Evolutionary conservation across 1,140 invertebrate genomes (phyloP).

Genomic region (Trachymyrmex septentrionalis): DNA sequence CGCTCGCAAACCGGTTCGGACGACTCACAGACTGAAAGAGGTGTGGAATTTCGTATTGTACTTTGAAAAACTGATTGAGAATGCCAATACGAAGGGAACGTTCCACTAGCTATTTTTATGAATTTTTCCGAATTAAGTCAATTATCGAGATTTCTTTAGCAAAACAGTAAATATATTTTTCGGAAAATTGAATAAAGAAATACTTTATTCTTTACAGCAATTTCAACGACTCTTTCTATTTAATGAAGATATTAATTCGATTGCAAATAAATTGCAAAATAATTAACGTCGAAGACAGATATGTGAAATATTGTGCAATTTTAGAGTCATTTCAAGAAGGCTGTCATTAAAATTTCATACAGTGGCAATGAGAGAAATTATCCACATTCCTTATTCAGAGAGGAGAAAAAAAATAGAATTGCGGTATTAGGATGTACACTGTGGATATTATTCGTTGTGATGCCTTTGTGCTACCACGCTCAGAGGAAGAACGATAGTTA

Average conservation of each 20-base stretch:
- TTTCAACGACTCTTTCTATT: neutral
- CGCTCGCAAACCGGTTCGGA: slow-evolving; percentile 18
- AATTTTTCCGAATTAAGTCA: neutral
- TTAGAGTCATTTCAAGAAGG: slow-evolving; percentile 13
- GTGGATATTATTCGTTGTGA: slow-evolving; percentile 30
- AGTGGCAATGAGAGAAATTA: slow-evolving; percentile 9
- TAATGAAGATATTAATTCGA: neutral
- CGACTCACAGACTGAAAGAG: neutral
- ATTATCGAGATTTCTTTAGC: neutral
- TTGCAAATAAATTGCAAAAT: neutral
- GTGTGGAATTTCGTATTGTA: neutral
- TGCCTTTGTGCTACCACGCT: neutral
- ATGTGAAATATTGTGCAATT: neutral
- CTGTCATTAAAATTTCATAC: slow-evolving; percentile 25
- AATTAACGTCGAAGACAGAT: neutral
- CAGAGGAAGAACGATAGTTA: slow-evolving; percentile 15
- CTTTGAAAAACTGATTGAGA: neutral
- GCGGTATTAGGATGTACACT: neutral
- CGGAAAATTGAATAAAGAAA: neutral
- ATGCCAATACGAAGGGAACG: no score
- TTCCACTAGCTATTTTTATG: neutral
- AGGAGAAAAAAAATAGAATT: neutral
- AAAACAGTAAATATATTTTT: neutral
- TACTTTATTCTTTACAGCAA: neutral
- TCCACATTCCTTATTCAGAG: neutral